These are phyloP conservation scores for Ennomos fuscantarius DNA, from an alignment of 2,888 invertebrate species.

Conservation along the genomic window DNA sequence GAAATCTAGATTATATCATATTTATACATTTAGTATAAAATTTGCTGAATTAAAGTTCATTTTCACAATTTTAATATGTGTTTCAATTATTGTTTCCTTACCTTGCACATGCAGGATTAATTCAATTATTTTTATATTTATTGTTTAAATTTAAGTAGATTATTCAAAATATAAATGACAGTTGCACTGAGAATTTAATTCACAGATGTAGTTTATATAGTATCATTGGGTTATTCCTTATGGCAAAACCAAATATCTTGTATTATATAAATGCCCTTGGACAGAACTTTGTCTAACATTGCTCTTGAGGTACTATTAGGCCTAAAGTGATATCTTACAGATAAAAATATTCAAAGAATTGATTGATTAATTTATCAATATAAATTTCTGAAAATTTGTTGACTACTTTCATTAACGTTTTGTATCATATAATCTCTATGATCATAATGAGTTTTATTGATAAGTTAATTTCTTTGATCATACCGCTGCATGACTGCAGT, in stretches of 20 bases:
- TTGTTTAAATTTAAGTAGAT: too few species aligned
- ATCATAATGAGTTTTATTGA: slow-evolving; percentile 18
- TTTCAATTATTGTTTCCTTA: slow-evolving; percentile 12
- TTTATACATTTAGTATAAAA: slow-evolving; percentile 86
- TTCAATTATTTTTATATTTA: too few species aligned
- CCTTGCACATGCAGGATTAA: background rate
- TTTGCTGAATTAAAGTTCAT: slow-evolving; percentile 85
- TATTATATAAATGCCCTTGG: background rate
- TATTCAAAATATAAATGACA: too few species aligned
- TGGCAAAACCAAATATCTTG: background rate
- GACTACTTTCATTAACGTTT: slow-evolving; percentile 8
- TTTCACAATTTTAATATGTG: slow-evolving; percentile 79
- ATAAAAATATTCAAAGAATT: slow-evolving; percentile 24
- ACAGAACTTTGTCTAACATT: too few species aligned
- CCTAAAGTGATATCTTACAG: slow-evolving; percentile 10
- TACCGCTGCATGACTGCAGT: slow-evolving; percentile 25
- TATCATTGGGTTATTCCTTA: too few species aligned
- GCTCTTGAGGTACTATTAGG: too few species aligned
- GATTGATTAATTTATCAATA: slow-evolving; percentile 23
- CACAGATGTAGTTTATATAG: too few species aligned
- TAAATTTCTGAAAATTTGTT: slow-evolving; percentile 5
- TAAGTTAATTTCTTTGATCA: slow-evolving; percentile 8
- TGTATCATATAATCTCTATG: slow-evolving; percentile 25
- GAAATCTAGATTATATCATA: slow-evolving; percentile 85
- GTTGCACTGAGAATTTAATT: too few species aligned